Evolutionary conservation across 2,797 vertebrate genomes (phyloP), one percentile per base, ranked within the genome.

Genomic region (Aselliscus stoliczkanus): DNA sequence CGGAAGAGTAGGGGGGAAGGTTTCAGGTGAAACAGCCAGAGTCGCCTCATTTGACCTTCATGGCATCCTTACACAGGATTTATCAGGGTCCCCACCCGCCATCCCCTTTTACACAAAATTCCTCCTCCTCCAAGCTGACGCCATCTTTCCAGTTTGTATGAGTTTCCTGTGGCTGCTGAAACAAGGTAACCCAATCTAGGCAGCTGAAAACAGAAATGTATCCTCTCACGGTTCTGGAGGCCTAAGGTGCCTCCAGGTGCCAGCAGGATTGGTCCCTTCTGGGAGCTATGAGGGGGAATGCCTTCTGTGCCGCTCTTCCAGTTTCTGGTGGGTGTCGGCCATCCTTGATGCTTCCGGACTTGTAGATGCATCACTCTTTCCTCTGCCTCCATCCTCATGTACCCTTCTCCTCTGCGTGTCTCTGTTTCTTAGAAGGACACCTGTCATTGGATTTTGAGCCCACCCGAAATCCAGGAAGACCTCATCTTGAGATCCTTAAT

Each of bases 361-460:
- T 2, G 4, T 0, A 29, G 65, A 29, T 3, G 0, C 21, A 7
- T n/a, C 2, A 5, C 44, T 6, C 42, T 18, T 0, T 0, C 10
- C 14, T 44, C 79, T 10, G 42, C 31, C 42, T 56, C 31, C 34
- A 0, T 27, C 62, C 6, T n/a, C 64, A 21, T 13, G 1, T 0
- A 18, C 34, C 60, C 50, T 23, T 13, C 47, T 65, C n/a, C 20
- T 69, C 42, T 3, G 0, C 18, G 87, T 9, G 17, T 23, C n/a
- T 77, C 31, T 37, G 10, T 4, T 37, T 23, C 58, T 52, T 13
- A 4, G 9, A 25, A 50, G 29, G 27, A 42, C 58, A 58, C 5
- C n/a, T 87, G 50, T 60, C 23, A 1, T 11, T 58, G 58, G 65
- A 58, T 42, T 47, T 34, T 34, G 12, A 64, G 39, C 23, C 60